phyloP scores from a whole-genome alignment of 1,140 invertebrate genomes.

The Cotesia chilonis region DNA sequence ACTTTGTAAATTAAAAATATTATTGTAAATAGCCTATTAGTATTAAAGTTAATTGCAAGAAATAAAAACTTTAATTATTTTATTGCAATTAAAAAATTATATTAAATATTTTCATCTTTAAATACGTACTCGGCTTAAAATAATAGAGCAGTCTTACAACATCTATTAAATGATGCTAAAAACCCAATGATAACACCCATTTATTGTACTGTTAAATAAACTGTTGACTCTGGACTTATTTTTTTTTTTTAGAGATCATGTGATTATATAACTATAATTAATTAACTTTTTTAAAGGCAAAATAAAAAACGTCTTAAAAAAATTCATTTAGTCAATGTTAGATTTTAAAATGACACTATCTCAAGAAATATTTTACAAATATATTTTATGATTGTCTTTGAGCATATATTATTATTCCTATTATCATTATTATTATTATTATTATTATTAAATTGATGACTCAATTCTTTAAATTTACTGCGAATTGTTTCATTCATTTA shows the following conservation, averaged over 20 bases:
- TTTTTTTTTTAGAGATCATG: constrained; percentile 51
- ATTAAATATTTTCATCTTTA: constrained; percentile 15
- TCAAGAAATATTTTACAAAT: no score
- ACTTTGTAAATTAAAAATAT: constrained; percentile 2
- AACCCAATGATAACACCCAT: constrained; percentile 26
- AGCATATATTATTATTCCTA: constrained; percentile 42
- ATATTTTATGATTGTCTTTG: constrained; percentile 53
- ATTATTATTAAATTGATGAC: no score
- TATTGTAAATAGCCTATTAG: not conserved
- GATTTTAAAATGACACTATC: constrained; percentile 42
- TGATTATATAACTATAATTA: constrained; percentile 22
- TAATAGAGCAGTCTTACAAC: constrained; percentile 32
- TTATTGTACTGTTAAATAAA: not conserved
- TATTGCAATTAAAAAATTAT: constrained; percentile 14
- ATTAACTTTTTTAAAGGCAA: constrained; percentile 46
- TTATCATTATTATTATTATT: no score
- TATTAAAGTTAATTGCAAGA: constrained; percentile 15
- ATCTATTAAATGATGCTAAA: constrained; percentile 19
- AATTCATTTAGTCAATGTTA: constrained; percentile 54
- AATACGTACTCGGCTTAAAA: constrained; percentile 33
- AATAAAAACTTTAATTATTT: constrained; percentile 22
- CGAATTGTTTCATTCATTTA: no score
- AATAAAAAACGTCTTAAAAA: constrained; percentile 40
- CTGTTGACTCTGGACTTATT: constrained; percentile 29
- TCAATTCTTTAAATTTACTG: no score